These are phyloP conservation scores for Sceloporus undulatus DNA, from an alignment of 2,113 vertebrate genomes.

Conservation along the genomic window DNA sequence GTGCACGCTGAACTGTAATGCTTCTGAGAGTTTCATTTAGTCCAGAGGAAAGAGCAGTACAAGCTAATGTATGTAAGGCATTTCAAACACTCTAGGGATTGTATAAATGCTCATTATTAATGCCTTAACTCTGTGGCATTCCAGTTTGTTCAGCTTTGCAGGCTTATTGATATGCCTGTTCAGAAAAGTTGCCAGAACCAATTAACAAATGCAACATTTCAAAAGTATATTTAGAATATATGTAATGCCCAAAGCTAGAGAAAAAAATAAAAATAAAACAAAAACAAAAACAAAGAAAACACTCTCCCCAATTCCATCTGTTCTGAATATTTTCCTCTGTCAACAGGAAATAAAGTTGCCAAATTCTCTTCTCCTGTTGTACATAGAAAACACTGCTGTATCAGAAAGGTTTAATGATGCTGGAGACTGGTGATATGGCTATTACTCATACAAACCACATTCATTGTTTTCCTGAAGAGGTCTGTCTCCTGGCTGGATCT, in stretches of 20 bases:
- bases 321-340: neutral
- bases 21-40: neutral
- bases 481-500: constrained; percentile 38
- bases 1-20: neutral
- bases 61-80: neutral
- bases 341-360: constrained; percentile 22
- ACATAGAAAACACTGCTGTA: neutral
- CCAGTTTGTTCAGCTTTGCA: neutral
- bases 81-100: neutral
- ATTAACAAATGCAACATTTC: neutral
- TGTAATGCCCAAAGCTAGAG: constrained; percentile 22
- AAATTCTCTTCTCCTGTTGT: neutral
- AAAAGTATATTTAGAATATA: neutral
- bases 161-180: neutral
- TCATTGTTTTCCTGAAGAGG: neutral
- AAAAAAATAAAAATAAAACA: neutral
- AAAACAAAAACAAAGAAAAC: neutral
- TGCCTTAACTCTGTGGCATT: neutral
- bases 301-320: neutral
- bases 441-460: constrained; percentile 56
- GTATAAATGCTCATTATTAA: neutral
- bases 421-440: constrained; percentile 25
- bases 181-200: neutral
- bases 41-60: neutral
- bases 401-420: constrained; percentile 28